phyloP scores from a whole-genome alignment of 2,888 invertebrate species.

The Leuctra nigra region DNA sequence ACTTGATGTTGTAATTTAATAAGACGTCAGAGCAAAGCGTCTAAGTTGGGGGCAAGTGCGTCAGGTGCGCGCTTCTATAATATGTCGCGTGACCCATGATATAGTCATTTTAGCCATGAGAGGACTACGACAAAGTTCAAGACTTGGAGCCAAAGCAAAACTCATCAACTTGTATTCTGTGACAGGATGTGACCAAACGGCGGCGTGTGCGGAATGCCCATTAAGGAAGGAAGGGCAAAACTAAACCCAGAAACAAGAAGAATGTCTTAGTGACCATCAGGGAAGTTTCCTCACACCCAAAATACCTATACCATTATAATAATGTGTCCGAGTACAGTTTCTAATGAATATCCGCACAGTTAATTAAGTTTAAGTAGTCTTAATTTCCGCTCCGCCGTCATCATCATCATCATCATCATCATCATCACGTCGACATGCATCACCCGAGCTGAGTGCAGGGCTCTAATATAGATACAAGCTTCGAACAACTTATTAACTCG shows the following conservation, averaged over 20 bases:
- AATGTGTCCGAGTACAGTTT: background rate
- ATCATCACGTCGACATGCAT: background rate
- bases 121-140: slow-evolving; percentile 7
- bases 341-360: background rate
- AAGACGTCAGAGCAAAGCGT: background rate
- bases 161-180: slow-evolving; percentile 24
- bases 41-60: slow-evolving; percentile 2
- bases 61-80: background rate
- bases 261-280: slow-evolving; percentile 15
- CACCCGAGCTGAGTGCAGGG: background rate
- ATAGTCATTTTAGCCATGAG: slow-evolving; percentile 21
- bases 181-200: slow-evolving; percentile 20
- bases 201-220: slow-evolving; percentile 19
- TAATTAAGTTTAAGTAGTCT: slow-evolving; percentile 3
- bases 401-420: slow-evolving; percentile 3
- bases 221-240: slow-evolving; percentile 9
- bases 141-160: slow-evolving; percentile 14
- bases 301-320: slow-evolving; percentile 12
- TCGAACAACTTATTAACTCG: slow-evolving; percentile 23
- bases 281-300: background rate
- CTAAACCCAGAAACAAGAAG: slow-evolving; percentile 8
- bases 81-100: slow-evolving; percentile 19
- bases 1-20: slow-evolving; percentile 4
- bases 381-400: slow-evolving; percentile 3
- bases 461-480: slow-evolving; percentile 17